These are phyloP conservation scores for Drosophila paulistorum DNA, from an alignment of 1,140 invertebrate genomes.

Conservation along the genomic window DNA sequence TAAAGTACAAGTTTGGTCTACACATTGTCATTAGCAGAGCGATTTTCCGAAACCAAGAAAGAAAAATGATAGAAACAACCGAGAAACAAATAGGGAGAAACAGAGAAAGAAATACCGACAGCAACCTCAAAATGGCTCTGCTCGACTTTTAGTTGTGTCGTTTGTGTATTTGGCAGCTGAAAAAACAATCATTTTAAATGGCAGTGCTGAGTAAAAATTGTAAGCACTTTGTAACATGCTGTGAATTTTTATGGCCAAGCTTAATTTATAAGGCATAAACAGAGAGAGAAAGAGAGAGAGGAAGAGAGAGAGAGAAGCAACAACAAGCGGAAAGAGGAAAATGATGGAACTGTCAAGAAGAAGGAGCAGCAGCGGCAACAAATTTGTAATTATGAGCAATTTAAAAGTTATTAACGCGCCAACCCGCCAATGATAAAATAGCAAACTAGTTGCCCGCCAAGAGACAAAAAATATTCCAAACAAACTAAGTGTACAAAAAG, in stretches of 20 bases:
- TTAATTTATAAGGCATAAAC: conserved; percentile 28
- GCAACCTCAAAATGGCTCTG: conserved; percentile 20
- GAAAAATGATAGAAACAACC: not conserved
- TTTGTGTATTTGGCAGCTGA: conserved; percentile 25
- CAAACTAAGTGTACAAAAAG: not conserved
- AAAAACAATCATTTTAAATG: conserved; percentile 49
- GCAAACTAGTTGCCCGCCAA: conserved; percentile 31
- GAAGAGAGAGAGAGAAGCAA: not conserved
- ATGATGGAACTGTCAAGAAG: conserved; percentile 5
- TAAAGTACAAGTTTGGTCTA: not conserved
- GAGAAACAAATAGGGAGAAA: not conserved
- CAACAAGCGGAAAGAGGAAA: not conserved
- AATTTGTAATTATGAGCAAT: conserved; percentile 73
- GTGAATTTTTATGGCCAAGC: conserved; percentile 41
- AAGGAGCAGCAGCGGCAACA: conserved; percentile 22
- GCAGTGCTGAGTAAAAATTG: conserved; percentile 25
- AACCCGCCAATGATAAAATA: conserved; percentile 44
- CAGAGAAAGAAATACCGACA: not conserved
- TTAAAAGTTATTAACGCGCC: conserved; percentile 73
- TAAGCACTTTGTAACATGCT: conserved; percentile 44
- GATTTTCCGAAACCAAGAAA: conserved; percentile 13
- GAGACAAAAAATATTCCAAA: conserved; percentile 4
- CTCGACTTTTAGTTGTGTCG: conserved; percentile 20
- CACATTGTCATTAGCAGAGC: conserved; percentile 49
- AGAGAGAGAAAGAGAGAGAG: not conserved